Evolutionary conservation across 2,113 vertebrate genomes (phyloP).

Genomic region (Callospermophilus lateralis): DNA sequence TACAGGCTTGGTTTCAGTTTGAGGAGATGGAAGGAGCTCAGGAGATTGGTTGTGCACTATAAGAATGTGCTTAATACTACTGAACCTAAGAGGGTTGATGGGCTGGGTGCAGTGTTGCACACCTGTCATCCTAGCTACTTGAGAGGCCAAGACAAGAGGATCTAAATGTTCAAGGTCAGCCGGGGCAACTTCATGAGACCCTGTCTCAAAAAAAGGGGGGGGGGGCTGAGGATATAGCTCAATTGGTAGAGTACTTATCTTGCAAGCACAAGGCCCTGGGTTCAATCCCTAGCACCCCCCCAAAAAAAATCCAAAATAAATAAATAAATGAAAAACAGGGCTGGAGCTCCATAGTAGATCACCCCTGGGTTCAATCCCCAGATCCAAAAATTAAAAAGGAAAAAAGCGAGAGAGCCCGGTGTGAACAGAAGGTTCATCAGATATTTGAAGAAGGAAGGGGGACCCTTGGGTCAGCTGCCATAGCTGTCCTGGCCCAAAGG

Average conservation of each 20-base stretch:
- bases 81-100: not conserved
- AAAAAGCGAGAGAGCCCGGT: not conserved
- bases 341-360: not conserved
- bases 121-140: no score
- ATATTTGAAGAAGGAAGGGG: not conserved
- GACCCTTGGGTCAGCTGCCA: not conserved
- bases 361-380: not conserved
- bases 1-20: not conserved
- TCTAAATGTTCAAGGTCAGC: no score
- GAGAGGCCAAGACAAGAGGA: no score
- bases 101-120: no score
- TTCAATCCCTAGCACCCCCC: no score
- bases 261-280: no score
- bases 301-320: no score
- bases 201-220: not conserved
- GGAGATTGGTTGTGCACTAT: not conserved
- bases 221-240: no score
- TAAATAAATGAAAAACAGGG: not conserved
- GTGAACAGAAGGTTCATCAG: not conserved
- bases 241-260: no score
- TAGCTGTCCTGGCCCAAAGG: not conserved
- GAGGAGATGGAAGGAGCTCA: not conserved
- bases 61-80: not conserved
- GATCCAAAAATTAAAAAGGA: no score
- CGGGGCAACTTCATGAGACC: no score